phyloP scores from a whole-genome alignment of 2,113 vertebrate genomes.

The Salvelinus alpinus region DNA sequence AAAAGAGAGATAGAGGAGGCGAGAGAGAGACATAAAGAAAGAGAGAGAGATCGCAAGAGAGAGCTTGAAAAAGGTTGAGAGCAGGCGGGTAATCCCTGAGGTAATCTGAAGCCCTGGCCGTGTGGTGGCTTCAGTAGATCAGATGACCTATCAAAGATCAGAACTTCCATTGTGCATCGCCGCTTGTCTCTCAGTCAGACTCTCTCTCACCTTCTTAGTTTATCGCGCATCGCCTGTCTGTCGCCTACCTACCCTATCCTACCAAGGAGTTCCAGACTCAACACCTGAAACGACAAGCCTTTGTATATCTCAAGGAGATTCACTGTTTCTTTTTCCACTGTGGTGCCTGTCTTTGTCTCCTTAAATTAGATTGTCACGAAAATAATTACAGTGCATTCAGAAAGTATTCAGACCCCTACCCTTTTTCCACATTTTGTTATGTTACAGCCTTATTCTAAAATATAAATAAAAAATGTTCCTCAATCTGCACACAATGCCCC shows the following conservation, averaged over 20 bases:
- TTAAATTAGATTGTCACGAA: conserved; percentile 7
- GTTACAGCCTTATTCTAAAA: no score
- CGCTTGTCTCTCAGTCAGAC: conserved; percentile 59
- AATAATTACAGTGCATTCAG: no score
- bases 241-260: conserved; percentile 25
- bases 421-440: no score
- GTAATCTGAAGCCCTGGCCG: conserved; percentile 65
- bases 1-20: no score
- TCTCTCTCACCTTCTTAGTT: conserved; percentile 52
- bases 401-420: no score
- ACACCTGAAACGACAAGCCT: conserved; percentile 55
- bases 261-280: conserved; percentile 29
- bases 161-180: conserved; percentile 66
- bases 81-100: conserved; percentile 68
- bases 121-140: conserved; percentile 64
- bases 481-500: no score
- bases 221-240: conserved; percentile 60
- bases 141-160: conserved; percentile 80
- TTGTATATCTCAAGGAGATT: conserved; percentile 35
- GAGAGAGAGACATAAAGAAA: neutral
- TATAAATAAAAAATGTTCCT: no score
- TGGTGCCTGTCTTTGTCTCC: conserved; percentile 9
- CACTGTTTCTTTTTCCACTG: conserved; percentile 52
- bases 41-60: neutral
- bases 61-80: neutral